Conservation (phyloP, 1,140 invertebrate species). For the Manduca sexta region DNA sequence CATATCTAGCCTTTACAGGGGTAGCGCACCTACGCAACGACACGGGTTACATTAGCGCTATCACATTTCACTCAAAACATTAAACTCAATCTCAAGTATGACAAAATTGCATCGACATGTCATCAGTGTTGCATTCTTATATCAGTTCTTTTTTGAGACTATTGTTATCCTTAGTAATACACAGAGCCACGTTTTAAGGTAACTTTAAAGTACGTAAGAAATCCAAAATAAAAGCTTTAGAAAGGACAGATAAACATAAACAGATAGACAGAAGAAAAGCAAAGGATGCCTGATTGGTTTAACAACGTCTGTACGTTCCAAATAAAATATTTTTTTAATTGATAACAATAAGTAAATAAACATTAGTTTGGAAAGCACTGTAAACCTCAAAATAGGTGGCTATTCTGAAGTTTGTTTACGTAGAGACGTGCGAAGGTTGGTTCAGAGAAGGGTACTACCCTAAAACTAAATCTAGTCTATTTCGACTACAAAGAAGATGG, state of each 20-base stretch:
- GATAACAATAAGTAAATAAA: too few species aligned
- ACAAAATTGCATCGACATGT: constrained; percentile 27
- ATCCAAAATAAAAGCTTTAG: constrained; percentile 28
- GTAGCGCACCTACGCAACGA: constrained; percentile 13
- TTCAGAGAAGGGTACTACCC: constrained; percentile 47
- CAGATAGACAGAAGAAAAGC: constrained; percentile 22
- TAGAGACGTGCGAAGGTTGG: constrained; percentile 25
- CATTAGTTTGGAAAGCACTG: too few species aligned
- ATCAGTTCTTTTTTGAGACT: constrained; percentile 25
- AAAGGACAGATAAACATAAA: constrained; percentile 15
- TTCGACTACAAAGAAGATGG: constrained; percentile 63
- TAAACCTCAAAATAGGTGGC: background rate
- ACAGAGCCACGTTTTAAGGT: constrained; percentile 54
- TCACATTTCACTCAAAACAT: too few species aligned
- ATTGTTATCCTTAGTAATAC: constrained; percentile 20
- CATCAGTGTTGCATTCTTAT: constrained; percentile 36
- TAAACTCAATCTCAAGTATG: background rate
- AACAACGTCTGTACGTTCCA: constrained; percentile 20
- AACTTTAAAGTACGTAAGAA: constrained; percentile 37
- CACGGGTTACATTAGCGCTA: constrained; percentile 1
- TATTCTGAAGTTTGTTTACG: constrained; percentile 1
- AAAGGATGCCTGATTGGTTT: constrained; percentile 11
- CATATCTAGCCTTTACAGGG: constrained; percentile 18
- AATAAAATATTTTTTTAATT: background rate
- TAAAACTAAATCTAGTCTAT: constrained; percentile 66